Evolutionary conservation across 2,113 vertebrate species (phyloP).

Genomic region (Climacteris rufus): DNA sequence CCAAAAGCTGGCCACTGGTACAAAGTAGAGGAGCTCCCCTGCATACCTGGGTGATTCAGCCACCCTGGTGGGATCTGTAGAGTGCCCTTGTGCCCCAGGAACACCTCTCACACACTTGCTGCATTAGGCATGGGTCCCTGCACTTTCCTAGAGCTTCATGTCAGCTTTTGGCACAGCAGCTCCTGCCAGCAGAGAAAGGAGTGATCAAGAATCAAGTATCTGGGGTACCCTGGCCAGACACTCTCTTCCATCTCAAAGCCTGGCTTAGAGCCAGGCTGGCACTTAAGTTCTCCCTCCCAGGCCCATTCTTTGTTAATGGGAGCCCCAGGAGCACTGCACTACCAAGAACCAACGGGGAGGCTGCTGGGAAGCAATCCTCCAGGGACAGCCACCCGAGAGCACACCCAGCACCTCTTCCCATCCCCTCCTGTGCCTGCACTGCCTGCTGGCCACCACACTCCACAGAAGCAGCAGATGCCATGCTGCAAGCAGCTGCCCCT

Average conservation of each 20-base stretch:
- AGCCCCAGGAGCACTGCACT: background rate
- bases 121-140: background rate
- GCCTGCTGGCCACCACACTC: background rate
- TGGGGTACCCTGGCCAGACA: background rate
- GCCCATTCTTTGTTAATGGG: background rate
- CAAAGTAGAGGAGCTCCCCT: background rate
- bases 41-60: background rate
- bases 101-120: fast-evolving
- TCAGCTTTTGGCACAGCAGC: background rate
- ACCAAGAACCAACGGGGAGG: background rate
- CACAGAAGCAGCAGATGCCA: background rate
- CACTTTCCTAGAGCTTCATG: background rate
- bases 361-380: conserved; percentile 10
- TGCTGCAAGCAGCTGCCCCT: background rate
- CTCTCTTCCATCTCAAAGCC: background rate
- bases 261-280: conserved; percentile 40
- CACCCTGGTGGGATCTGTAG: background rate
- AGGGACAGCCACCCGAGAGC: background rate
- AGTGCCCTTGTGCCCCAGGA: background rate
- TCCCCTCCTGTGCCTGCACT: background rate
- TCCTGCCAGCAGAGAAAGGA: background rate
- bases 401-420: background rate
- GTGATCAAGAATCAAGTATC: background rate
- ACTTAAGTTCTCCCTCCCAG: conserved; percentile 49
- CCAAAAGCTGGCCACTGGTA: background rate